These are phyloP conservation scores for Geodia barretti DNA, from an alignment of 37 sponge, comb jelly and placozoan species.

Conservation along the genomic window DNA sequence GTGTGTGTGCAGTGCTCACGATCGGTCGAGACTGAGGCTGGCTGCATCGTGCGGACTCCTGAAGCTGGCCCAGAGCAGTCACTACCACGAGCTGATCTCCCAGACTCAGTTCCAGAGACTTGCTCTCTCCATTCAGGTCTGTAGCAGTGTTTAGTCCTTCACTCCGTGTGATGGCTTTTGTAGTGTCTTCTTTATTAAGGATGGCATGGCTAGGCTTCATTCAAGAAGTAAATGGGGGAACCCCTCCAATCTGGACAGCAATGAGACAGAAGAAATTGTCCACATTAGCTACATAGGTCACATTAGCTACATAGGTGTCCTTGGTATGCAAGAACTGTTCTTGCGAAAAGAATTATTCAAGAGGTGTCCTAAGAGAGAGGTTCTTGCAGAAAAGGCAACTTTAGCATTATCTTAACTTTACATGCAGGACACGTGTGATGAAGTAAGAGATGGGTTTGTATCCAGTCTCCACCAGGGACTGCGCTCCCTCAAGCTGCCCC, in stretches of 20 bases:
- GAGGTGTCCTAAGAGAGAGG: too few relatives aligned
- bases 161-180: slow-evolving; percentile 2
- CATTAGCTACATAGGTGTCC: too few relatives aligned
- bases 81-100: slow-evolving; percentile 37
- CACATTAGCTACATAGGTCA: too few relatives aligned
- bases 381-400: too few relatives aligned
- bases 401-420: too few relatives aligned
- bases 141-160: neutral
- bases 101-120: slow-evolving; percentile 39
- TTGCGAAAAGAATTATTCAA: too few relatives aligned
- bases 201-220: too few relatives aligned
- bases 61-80: slow-evolving; percentile 37
- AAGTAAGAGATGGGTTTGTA: slow-evolving; percentile 72
- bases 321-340: too few relatives aligned
- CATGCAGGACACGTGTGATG: slow-evolving; percentile 83
- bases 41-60: slow-evolving; percentile 63
- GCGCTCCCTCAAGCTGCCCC: slow-evolving; percentile 50
- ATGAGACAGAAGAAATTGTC: too few relatives aligned
- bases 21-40: slow-evolving; percentile 59
- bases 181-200: too few relatives aligned
- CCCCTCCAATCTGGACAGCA: too few relatives aligned
- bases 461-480: slow-evolving; percentile 66
- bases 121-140: slow-evolving; percentile 50
- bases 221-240: too few relatives aligned
- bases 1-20: slow-evolving; percentile 31